Evolutionary conservation across 2,113 vertebrate species (phyloP).

Genomic region (Callaeas wilsoni): DNA sequence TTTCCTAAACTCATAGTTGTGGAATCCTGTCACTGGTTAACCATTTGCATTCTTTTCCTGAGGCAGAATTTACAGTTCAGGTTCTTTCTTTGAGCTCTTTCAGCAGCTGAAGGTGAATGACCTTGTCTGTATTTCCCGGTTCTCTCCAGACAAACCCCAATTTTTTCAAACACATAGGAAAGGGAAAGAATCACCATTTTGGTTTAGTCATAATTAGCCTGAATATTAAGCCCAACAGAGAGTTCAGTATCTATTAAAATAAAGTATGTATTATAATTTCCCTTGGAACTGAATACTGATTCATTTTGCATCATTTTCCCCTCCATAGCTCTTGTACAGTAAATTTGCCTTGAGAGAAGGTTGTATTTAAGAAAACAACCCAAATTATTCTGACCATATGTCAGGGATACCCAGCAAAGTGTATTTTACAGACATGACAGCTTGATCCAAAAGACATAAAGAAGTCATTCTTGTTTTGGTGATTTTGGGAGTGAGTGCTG

Average conservation of each 20-base stretch:
- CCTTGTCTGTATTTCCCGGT: not conserved
- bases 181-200: not conserved
- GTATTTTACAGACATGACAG: slow-evolving; percentile 20
- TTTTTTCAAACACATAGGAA: not conserved
- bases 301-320: not conserved
- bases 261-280: not conserved
- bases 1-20: not conserved
- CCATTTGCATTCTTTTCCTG: not conserved
- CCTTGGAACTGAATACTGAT: not conserved
- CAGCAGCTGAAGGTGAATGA: not conserved
- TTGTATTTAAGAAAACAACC: not conserved
- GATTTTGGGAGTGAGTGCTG: not conserved
- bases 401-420: slow-evolving; percentile 13
- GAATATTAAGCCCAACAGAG: not conserved
- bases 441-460: not conserved
- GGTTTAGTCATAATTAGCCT: not conserved
- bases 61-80: not conserved
- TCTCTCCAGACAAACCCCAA: not conserved
- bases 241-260: not conserved
- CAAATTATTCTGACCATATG: slow-evolving; percentile 39
- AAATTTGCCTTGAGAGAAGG: not conserved
- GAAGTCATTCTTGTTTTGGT: not conserved
- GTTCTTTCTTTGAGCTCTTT: not conserved
- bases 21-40: not conserved
- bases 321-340: not conserved